Evolutionary conservation across 2,797 vertebrate genomes (phyloP), one percentile per base, ranked within the genome.

Genomic region (Delichon dasypus): DNA sequence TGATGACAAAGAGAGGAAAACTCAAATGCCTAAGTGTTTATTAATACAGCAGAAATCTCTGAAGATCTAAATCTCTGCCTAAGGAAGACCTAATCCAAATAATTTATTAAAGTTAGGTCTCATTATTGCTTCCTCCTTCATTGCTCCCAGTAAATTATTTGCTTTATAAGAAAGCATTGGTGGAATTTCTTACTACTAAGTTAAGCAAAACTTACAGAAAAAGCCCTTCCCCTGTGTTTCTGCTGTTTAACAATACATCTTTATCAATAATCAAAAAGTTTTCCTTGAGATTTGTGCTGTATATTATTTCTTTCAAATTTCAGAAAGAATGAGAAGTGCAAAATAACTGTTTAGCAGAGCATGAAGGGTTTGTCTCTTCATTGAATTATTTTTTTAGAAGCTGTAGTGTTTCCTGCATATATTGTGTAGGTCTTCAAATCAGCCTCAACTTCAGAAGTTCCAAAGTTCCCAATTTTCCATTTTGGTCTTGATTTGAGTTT

Each of bases 201-300:
- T 67, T 76, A 55, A 70, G 5, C 2, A 62, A 77, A 77, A 17
- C 6, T 54, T 68, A 20, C 3, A 10, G 54, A n/a, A 61, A 30
- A 22, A 6, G 0, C 12, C 29, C 50, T 72, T 91, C 18, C 0
- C 2, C 16, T 2, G 1, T 22, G 2, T 14, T 85, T 82, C 14
- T 75, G 23, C 21, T 58, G 6, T 38, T 61, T 17, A 64, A 44
- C n/a, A 38, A 7, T 38, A 11, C 9, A 5, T 17, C 5, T 71
- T 50, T 16, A 45, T 29, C 6, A 70, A 32, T 38, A 67, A 51
- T 23, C 1, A 16, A 10, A 13, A 29, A 26, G 11, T 34, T 50
- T 34, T 68, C 7, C 30, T 53, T 51, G 10, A 50, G 18, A 42
- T 30, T 45, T 60, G 2, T 34, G 12, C 23, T 57, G 2, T 18